Base-by-base conservation (phyloP, 1,140 invertebrate genomes). In the Neotoxoptera formosana region DNA sequence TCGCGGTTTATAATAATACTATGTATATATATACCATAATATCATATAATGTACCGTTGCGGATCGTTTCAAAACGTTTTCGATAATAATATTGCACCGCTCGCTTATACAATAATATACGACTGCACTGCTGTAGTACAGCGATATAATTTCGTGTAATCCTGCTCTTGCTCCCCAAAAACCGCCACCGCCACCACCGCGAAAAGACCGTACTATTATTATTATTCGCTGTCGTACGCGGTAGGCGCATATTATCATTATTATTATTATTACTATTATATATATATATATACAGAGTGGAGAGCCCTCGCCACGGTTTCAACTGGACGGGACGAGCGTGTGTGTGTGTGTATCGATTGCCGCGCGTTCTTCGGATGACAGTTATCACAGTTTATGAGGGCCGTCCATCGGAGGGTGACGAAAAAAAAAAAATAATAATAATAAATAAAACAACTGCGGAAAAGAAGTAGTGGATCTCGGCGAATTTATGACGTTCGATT, bases 351-450 rank as follows among this genome's bases (percentile, higher is more conserved):
- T 89, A n/a, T 90, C 88, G 88, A 41, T 36, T 41, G 47, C 84
- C 17, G 23, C 53, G 88, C 89, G 89, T 60, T 90, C 89, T 60
- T 48, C 89, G 81, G 81, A 84, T 93, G 91, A 86, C 91, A 93
- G 91, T 93, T 93, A 93, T 93, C 91, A 93, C 91, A 86, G 76
- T 93, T 93, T 93, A 84, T 84, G 76, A 93, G 81, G 47, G n/a
- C 48, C 76, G 48, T 56, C 34, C 81, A 56, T 56, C 48, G 48
- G 81, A 93, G 91, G 76, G 76, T 53, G 76, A 84, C 48, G 67
- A 47, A 86, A 90, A 90, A 90, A 53, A 53, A 51, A 90, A 48
- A 87, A 86, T 48, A 51, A 88, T 51, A 87, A 89, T 89, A 89
- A 89, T 36, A 56, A 67, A 45, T n/a, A 45, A 67, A 67, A 92